Base-by-base conservation (phyloP, 1,140 invertebrate genomes). In the Drosophila baimaii region DNA sequence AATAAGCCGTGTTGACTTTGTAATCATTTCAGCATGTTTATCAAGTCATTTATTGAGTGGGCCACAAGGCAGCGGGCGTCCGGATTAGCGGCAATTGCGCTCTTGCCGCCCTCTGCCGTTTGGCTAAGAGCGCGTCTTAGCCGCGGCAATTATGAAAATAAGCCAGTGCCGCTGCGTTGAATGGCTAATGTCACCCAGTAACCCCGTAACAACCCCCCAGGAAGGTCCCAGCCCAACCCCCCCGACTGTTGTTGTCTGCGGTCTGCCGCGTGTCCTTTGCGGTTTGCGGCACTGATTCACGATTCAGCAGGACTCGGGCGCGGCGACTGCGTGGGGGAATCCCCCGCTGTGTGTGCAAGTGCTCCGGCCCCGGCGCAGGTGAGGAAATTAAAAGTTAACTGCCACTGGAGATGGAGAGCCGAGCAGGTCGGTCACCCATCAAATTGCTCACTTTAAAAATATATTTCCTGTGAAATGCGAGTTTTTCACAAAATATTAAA, bases 1-100 rank as follows among this genome's bases (percentile, higher is more conserved):
- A 82, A 82, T 82, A 84, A 81, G 58, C 82, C n/a, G n/a, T 86
- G 79, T 86, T 79, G 82, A 88, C 81, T 82, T 79, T 83, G 61
- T 83, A 86, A 86, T 75, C 65, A 88, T 76, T 88, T 79, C 52
- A 49, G 63, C 58, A 57, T 82, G 79, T 78, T 88, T 82, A 79
- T 79, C 79, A 81, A 71, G 65, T 71, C 57, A 52, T 73, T 84
- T 64, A 49, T 59, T 58, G 77, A 44, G 21, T 33, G 61, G 37
- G 74, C 57, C 37, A 25, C 23, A 21, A 41, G 33, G 29, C 7
- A 35, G 44, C 29, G 10, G 17, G 27, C 19, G 21, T 35, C 46
- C 62, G 74, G 69, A 69, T 70, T 71, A 59, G 66, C 65, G 33
- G 29, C 61, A 74, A 44, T 65, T 54, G 57, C 49, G 37, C 59